Percentiles rank a stretch among this genome's conserved stretches.
Conservation (phyloP, 2,888 invertebrate species). For the Protophormia terraenovae region DNA sequence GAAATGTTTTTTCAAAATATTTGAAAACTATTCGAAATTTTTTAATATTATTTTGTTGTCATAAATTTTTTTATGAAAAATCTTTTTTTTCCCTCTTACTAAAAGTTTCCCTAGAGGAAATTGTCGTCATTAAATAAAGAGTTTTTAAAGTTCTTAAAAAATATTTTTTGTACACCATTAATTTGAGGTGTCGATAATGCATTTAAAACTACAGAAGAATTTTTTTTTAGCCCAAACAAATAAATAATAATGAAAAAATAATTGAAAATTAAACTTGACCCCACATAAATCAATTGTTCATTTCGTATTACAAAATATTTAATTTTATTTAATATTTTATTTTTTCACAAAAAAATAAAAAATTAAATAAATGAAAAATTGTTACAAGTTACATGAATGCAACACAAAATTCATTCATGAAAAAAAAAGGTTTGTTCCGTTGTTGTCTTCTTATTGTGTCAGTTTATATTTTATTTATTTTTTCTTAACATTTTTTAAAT, state of each 20-base stretch:
- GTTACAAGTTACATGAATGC: conserved; percentile 9
- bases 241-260: neutral
- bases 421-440: neutral
- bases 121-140: too few relatives aligned
- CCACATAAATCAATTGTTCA: conserved; percentile 60
- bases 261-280: conserved; percentile 59
- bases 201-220: too few relatives aligned
- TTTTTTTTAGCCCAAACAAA: too few relatives aligned
- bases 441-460: neutral
- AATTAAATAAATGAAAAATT: neutral
- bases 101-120: too few relatives aligned
- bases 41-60: too few relatives aligned
- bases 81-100: too few relatives aligned
- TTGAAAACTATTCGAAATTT: too few relatives aligned
- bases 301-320: conserved; percentile 54
- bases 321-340: conserved; percentile 19
- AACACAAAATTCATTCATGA: conserved; percentile 9
- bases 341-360: conserved; percentile 5
- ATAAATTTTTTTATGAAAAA: too few relatives aligned
- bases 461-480: neutral
- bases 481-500: neutral
- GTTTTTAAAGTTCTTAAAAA: too few relatives aligned
- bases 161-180: too few relatives aligned
- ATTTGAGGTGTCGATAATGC: too few relatives aligned
- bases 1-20: too few relatives aligned